Conservation (phyloP, 1,140 invertebrate species). For the Drosophila littoralis region DNA sequence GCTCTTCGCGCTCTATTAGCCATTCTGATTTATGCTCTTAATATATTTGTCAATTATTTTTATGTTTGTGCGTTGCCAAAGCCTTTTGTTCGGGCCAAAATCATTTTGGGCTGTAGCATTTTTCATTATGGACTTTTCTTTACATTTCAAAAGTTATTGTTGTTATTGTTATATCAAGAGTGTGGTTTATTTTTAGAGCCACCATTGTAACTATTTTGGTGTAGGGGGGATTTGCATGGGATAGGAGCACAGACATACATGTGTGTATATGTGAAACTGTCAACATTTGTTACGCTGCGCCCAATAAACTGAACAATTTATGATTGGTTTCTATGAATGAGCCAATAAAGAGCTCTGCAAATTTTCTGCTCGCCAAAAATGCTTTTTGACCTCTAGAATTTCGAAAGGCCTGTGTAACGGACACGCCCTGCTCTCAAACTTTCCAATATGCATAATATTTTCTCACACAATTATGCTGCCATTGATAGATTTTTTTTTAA, state of each 20-base stretch:
- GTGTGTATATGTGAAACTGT: slow-evolving; percentile 60
- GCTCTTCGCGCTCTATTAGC: slow-evolving; percentile 69
- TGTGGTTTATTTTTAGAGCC: slow-evolving; percentile 64
- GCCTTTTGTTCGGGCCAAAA: slow-evolving; percentile 60
- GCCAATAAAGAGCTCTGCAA: slow-evolving; percentile 50
- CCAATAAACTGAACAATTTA: slow-evolving; percentile 68
- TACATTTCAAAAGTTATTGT: slow-evolving; percentile 37
- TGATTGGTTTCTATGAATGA: slow-evolving; percentile 42
- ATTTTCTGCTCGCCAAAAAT: slow-evolving; percentile 33
- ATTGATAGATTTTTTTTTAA: slow-evolving; percentile 64
- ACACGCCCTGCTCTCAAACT: slow-evolving; percentile 67
- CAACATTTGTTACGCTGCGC: slow-evolving; percentile 68
- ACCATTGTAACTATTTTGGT: slow-evolving; percentile 25
- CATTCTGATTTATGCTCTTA: slow-evolving; percentile 81
- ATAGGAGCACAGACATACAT: slow-evolving; percentile 18
- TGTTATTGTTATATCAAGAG: slow-evolving; percentile 42
- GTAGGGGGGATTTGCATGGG: slow-evolving; percentile 39
- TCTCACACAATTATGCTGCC: slow-evolving; percentile 75
- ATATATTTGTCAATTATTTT: slow-evolving; percentile 83
- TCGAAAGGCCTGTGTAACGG: slow-evolving; percentile 57
- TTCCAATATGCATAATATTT: slow-evolving; percentile 69
- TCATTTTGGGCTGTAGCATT: slow-evolving; percentile 43
- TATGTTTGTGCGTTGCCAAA: slow-evolving; percentile 60
- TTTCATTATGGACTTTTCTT: slow-evolving; percentile 36
- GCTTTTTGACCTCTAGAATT: slow-evolving; percentile 69